Evolutionary conservation across 2,797 vertebrate species (phyloP).

Genomic region (Centroberyx gerrardi): DNA sequence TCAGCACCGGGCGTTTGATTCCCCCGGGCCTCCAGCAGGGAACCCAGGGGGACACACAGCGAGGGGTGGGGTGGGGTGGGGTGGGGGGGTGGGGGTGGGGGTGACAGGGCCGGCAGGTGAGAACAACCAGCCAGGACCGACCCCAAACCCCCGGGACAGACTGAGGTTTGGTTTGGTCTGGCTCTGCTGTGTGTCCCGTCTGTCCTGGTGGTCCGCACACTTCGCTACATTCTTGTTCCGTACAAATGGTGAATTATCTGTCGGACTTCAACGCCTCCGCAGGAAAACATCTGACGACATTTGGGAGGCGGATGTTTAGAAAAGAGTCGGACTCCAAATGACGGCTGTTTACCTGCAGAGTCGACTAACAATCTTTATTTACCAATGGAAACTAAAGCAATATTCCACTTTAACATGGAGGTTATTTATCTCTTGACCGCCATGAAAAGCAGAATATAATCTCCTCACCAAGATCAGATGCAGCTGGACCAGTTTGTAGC

Average conservation of each 20-base stretch:
- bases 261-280: slow-evolving; percentile 40
- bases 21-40: slow-evolving; percentile 47
- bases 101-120: slow-evolving; percentile 81
- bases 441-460: no score
- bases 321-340: no score
- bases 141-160: slow-evolving; percentile 25
- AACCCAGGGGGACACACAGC: slow-evolving; percentile 73
- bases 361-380: no score
- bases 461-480: no score
- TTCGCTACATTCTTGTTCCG: slow-evolving; percentile 78
- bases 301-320: background rate
- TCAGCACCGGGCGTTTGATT: slow-evolving; percentile 78
- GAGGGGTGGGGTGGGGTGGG: background rate
- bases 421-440: no score
- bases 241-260: slow-evolving; percentile 79
- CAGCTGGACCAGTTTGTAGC: no score
- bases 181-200: slow-evolving; percentile 26
- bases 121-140: slow-evolving; percentile 34
- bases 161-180: slow-evolving; percentile 53
- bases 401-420: no score
- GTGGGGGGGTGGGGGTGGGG: background rate
- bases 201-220: slow-evolving; percentile 84
- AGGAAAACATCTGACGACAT: slow-evolving; percentile 51
- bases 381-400: no score
- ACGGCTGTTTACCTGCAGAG: no score